Percentiles rank a stretch among this genome's conserved stretches.
Evolutionary conservation across 37 sponge, comb jelly and placozoan genomes (phyloP).

Genomic region (Aphrocallistes beatrix): DNA sequence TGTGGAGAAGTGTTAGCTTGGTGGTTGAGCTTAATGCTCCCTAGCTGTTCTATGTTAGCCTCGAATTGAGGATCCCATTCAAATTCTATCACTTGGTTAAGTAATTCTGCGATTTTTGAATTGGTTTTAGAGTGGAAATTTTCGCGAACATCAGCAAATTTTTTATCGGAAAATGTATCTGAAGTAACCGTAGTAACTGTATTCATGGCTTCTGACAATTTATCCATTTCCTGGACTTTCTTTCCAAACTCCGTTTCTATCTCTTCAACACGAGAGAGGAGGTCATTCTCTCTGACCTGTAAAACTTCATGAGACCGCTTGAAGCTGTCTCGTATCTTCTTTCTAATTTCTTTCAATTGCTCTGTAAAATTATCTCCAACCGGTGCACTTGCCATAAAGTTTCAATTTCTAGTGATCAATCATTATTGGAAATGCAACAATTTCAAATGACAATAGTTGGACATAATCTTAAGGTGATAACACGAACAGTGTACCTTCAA

Average conservation of each 20-base stretch:
- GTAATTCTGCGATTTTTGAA: background rate
- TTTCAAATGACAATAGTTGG: too few species aligned
- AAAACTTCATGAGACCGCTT: background rate
- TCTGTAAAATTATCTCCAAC: background rate
- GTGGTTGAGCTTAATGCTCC: slow-evolving; percentile 11
- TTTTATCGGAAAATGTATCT: background rate
- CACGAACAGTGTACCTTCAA: too few species aligned
- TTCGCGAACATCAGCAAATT: background rate
- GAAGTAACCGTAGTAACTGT: background rate
- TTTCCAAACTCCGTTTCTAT: background rate
- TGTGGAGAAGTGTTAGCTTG: slow-evolving; percentile 7
- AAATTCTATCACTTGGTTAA: background rate
- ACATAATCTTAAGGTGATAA: too few species aligned
- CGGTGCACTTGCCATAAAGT: background rate
- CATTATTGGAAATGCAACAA: too few species aligned
- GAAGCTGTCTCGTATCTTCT: background rate
- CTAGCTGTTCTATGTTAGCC: slow-evolving; percentile 17
- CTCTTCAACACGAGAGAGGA: background rate
- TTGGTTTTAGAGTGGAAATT: background rate
- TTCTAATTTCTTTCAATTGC: background rate
- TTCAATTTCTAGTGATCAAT: too few species aligned
- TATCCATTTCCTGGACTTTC: background rate
- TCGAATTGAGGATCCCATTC: background rate
- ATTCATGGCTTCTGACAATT: background rate
- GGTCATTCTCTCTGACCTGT: background rate